Evolutionary conservation across 2,888 invertebrate genomes (phyloP), one percentile per base, ranked within the genome.

Genomic region (Ormyrus rosae): DNA sequence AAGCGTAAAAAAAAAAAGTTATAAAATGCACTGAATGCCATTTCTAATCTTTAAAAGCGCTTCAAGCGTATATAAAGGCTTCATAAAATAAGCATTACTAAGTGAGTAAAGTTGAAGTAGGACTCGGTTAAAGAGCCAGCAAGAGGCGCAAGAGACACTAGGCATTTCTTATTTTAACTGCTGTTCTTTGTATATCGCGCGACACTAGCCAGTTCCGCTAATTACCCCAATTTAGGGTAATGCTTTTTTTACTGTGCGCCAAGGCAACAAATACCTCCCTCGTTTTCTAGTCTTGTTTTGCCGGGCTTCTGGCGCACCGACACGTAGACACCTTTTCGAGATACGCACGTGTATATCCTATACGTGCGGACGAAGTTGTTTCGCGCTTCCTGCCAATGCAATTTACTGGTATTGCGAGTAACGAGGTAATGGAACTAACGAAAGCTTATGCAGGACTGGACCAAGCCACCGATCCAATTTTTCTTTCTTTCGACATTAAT

Each of bases 211-310:
- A 34, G 34, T 34, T 34, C 34, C 60, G 63, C 79, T 79, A 69
- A 80, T 86, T 86, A 84, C 85, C 82, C 83, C 84, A 84, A 86
- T 86, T 86, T 84, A 85, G 84, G 85, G 82, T 86, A 86, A 86
- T 84, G 86, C 83, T 76, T 76, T 67, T 85, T 82, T 85, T 85
- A 65, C 60, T 56, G 61, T 34, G 7, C 9, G 46, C 45, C 13
- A 63, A 55, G 69, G 63, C 67, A 69, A 50, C 61, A 69, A 64
- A 46, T 64, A 51, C 60, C 53, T 51, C 63, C 46, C 53, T 19
- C 53, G 53, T 34, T 75, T 45, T 45, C 46, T 50, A n/a, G 46
- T 34, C 7, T 11, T 60, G 60, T 67, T 53, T 50, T 19, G 11
- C 11, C 74, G 9, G 8, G 10, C 34, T 34, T 34, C 2, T 34